phyloP scores from a whole-genome alignment of 2,888 invertebrate genomes.

The Chymomyza caudatula region DNA sequence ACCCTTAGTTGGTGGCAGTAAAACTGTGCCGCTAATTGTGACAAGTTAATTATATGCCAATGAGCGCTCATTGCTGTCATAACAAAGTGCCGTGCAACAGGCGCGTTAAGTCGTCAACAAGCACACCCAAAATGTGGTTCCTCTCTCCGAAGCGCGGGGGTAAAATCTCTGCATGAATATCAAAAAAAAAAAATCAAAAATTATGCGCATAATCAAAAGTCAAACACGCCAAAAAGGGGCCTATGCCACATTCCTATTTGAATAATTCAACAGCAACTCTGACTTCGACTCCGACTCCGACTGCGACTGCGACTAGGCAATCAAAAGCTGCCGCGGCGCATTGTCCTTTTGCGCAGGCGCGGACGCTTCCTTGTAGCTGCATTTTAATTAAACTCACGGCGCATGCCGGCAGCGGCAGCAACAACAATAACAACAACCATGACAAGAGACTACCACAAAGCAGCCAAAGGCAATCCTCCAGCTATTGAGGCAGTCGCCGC shows the following conservation, averaged over 20 bases:
- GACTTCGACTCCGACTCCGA: too few species aligned
- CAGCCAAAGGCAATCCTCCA: background rate
- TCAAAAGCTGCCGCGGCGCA: background rate
- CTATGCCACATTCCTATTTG: constrained; percentile 49
- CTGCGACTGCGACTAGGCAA: constrained; percentile 5
- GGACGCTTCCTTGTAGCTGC: constrained; percentile 38
- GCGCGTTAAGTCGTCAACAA: background rate
- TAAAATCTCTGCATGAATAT: background rate
- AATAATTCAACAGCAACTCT: constrained; percentile 63
- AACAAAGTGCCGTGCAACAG: constrained; percentile 16
- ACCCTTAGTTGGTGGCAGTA: background rate
- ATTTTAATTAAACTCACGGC: constrained; percentile 72
- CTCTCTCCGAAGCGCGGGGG: background rate
- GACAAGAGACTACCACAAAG: background rate
- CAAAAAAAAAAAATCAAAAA: constrained; percentile 45
- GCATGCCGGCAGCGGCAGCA: constrained; percentile 63
- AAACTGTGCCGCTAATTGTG: background rate
- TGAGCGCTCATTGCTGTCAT: constrained; percentile 32
- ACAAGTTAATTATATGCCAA: background rate
- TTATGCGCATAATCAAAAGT: constrained; percentile 75
- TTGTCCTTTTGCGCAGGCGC: background rate
- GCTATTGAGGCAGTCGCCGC: constrained; percentile 54
- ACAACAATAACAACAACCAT: constrained; percentile 18
- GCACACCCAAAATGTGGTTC: constrained; percentile 1
- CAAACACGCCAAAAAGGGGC: constrained; percentile 66